phyloP scores from a whole-genome alignment of 1,140 invertebrate species.

The Chrysomallon squamiferum region DNA sequence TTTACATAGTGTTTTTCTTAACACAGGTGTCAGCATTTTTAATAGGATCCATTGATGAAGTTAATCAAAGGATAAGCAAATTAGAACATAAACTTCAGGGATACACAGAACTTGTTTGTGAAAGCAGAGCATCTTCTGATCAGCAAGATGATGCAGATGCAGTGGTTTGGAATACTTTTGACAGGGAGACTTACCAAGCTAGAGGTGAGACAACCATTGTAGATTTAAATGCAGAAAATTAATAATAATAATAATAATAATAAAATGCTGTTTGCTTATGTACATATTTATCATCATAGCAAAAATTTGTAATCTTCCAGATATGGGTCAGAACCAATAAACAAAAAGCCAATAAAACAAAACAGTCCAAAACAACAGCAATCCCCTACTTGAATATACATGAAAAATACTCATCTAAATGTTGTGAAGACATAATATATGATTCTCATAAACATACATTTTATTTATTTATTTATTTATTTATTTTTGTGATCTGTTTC shows the following conservation, averaged over 20 bases:
- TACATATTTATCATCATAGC: too few relatives aligned
- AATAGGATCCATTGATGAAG: conserved; percentile 59
- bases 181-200: conserved; percentile 39
- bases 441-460: too few relatives aligned
- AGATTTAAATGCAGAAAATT: not conserved
- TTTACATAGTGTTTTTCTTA: conserved; percentile 27
- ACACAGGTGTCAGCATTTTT: conserved; percentile 53
- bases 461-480: too few relatives aligned
- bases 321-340: too few relatives aligned
- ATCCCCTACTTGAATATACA: too few relatives aligned
- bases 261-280: too few relatives aligned
- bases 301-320: too few relatives aligned
- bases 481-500: too few relatives aligned
- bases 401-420: too few relatives aligned
- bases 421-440: too few relatives aligned
- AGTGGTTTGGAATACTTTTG: conserved; percentile 33
- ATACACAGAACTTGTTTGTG: conserved; percentile 53
- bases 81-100: conserved; percentile 53
- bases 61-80: conserved; percentile 54
- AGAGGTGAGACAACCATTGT: conserved; percentile 32
- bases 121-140: conserved; percentile 47
- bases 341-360: too few relatives aligned
- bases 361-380: too few relatives aligned
- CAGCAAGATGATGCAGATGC: conserved; percentile 28
- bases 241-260: not conserved